Evolutionary conservation across 2,113 vertebrate species (phyloP), one percentile per base, ranked within the genome.

Genomic region (Oenanthe oenanthe): DNA sequence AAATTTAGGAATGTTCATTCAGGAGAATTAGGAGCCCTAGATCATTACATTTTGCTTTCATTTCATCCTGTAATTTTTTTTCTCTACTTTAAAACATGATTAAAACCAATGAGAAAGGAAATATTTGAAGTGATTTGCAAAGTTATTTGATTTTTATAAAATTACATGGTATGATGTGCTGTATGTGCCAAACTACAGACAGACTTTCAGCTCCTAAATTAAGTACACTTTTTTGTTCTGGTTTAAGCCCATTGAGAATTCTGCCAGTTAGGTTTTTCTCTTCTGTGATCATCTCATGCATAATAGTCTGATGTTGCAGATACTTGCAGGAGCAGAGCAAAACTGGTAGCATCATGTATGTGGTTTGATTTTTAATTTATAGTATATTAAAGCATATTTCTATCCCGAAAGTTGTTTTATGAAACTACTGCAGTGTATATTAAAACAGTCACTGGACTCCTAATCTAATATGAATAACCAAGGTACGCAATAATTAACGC

Each of bases 301-400:
- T 95, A 92, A 93, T 94, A 94, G 86, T 84, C 83, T 95, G 94
- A 92, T 97, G 88, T 85, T 95, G 93, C 88, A 95, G 85, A 90
- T 93, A 96, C 94, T 95, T 96, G 95, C 82, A 96, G 90, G 82
- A 95, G 68, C 96, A 61, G 34, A 95, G 78, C 26, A 3, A 92
- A 95, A 95, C 94, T 94, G 95, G 93, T 96, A 96, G 85, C 93
- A 88, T 96, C 82, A 93, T 95, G 95, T 90, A 92, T 95, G 93
- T 92, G 94, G 92, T 96, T 89, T 96, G 79, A 93, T 93, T 96
- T 96, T 96, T 96, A 92, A 94, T 96, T 85, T 96, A 62, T 71
- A 76, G 63, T 71, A 93, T 94, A 96, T 96, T 96, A 95, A 95
- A 94, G 83, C 82, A 72, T 95, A 63, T 85, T 95, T 95, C 57